A percentile compares a stretch with the other conserved stretches of the same genome.
phyloP scores from a whole-genome alignment of 64 coral and sea anemone species.

The Trachythela sp. region DNA sequence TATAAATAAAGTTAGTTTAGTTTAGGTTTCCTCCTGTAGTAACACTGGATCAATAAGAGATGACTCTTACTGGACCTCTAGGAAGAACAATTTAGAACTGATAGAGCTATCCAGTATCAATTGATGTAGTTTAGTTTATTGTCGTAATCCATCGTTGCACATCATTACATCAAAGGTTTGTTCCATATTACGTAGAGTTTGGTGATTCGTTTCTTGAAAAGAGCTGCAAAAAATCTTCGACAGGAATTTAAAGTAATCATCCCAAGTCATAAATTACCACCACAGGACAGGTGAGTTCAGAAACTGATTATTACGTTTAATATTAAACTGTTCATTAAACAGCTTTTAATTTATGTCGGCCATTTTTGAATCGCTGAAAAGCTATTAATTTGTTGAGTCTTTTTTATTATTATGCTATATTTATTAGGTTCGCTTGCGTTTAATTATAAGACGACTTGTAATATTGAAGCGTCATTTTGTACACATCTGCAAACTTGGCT shows the following conservation, averaged over 20 bases:
- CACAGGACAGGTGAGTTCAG: conserved; percentile 72
- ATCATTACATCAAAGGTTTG: background rate
- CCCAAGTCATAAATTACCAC: conserved; percentile 75
- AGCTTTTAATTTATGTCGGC: too few species aligned
- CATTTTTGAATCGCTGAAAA: too few species aligned
- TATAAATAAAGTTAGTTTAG: too few species aligned
- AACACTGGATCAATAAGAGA: too few species aligned
- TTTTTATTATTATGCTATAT: background rate
- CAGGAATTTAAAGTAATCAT: conserved; percentile 91
- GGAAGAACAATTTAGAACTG: too few species aligned
- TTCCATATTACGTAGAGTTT: conserved; percentile 49
- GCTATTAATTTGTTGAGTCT: background rate
- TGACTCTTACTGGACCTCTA: too few species aligned
- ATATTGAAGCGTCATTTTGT: too few species aligned
- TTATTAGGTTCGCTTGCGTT: too few species aligned
- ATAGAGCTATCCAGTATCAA: too few species aligned
- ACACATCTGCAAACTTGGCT: too few species aligned
- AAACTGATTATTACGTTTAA: background rate
- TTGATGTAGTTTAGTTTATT: background rate
- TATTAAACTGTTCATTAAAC: background rate
- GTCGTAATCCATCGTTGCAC: background rate
- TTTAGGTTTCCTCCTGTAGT: too few species aligned
- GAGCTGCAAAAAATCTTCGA: conserved; percentile 81
- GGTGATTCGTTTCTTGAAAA: conserved; percentile 93
- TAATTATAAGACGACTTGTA: too few species aligned